Percentiles rank a stretch among this genome's conserved stretches.
Evolutionary conservation across 2,797 vertebrate species (phyloP).

Genomic region (Melanogrammus aeglefinus): DNA sequence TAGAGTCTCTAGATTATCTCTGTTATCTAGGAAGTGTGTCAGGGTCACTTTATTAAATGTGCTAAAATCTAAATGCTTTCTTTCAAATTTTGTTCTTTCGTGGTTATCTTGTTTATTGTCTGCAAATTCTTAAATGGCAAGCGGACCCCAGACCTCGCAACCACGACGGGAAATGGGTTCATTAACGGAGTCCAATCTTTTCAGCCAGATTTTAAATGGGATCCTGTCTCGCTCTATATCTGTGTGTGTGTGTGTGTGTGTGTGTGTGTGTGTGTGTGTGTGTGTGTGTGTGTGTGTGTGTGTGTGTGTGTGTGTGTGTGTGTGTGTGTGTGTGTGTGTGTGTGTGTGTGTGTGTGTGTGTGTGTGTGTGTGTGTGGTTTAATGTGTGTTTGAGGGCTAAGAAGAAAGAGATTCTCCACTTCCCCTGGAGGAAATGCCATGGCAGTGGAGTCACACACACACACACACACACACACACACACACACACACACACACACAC

Average conservation of each 20-base stretch:
- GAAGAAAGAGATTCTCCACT: neutral
- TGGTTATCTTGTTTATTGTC: neutral
- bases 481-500: neutral
- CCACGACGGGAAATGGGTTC: too few relatives aligned
- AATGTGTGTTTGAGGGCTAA: neutral
- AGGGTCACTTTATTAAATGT: neutral
- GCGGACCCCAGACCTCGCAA: too few relatives aligned
- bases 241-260: neutral
- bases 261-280: too few relatives aligned
- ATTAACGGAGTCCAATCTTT: too few relatives aligned
- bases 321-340: too few relatives aligned
- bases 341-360: too few relatives aligned
- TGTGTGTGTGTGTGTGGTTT: too few relatives aligned
- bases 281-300: too few relatives aligned
- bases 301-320: too few relatives aligned
- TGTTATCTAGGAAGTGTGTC: neutral
- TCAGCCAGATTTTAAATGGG: neutral
- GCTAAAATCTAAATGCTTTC: neutral
- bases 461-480: neutral
- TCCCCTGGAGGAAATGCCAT: slow-evolving; percentile 1
- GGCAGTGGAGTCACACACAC: neutral
- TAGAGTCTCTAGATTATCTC: neutral
- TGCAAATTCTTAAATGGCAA: too few relatives aligned
- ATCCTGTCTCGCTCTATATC: neutral
- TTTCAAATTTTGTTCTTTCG: neutral